phyloP scores from a whole-genome alignment of 64 coral and sea anemone genomes.

The Actinia equina region DNA sequence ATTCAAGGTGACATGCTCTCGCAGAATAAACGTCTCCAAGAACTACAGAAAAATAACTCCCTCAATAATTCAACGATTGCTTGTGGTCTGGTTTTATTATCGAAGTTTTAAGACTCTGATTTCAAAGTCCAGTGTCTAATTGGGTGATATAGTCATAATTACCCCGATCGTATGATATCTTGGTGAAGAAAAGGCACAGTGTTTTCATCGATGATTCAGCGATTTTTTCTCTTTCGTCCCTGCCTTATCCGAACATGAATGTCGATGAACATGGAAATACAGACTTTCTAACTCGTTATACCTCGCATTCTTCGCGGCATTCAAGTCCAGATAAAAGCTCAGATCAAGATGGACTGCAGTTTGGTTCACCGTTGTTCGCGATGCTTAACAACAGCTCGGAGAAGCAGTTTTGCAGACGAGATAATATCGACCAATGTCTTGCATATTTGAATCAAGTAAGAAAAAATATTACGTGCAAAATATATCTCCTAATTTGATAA shows the following conservation, averaged over 20 bases:
- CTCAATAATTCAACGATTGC: slow-evolving; percentile 10
- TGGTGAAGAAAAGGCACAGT: not conserved
- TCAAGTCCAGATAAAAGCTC: slow-evolving; percentile 80
- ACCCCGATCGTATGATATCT: not conserved
- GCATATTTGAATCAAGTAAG: slow-evolving; percentile 93
- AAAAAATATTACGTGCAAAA: no score
- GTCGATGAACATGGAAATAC: not conserved
- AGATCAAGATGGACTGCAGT: slow-evolving; percentile 52
- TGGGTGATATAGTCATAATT: not conserved
- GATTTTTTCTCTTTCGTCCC: no score
- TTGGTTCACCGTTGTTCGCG: slow-evolving; percentile 26
- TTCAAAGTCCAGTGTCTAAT: not conserved
- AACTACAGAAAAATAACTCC: slow-evolving; percentile 9
- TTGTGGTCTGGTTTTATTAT: not conserved
- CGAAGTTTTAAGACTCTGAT: not conserved
- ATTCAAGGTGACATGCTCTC: not conserved
- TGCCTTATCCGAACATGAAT: not conserved
- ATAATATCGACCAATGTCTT: slow-evolving; percentile 93
- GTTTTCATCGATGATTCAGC: not conserved
- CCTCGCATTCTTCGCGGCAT: slow-evolving; percentile 67
- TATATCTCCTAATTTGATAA: no score
- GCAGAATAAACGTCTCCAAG: no score
- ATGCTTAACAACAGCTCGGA: slow-evolving; percentile 50
- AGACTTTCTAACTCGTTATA: slow-evolving; percentile 89
- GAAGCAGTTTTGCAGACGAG: slow-evolving; percentile 82